Evolutionary conservation across 2,113 vertebrate species (phyloP).

Genomic region (Leucosticte australis): DNA sequence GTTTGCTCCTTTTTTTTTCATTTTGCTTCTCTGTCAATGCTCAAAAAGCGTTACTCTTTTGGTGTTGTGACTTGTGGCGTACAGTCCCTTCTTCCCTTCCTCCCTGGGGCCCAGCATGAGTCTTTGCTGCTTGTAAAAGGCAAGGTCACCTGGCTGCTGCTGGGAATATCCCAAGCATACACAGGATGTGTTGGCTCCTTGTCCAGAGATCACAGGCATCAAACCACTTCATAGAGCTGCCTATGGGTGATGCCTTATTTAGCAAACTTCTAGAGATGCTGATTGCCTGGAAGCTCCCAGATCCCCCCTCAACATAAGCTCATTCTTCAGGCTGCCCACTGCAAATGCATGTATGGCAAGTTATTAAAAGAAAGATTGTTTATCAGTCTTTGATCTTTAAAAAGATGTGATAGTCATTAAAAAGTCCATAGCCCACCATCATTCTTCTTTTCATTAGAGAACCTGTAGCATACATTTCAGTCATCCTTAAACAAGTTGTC

Average conservation of each 20-base stretch:
- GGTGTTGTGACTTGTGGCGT: not conserved
- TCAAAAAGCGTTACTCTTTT: not conserved
- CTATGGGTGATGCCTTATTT: not conserved
- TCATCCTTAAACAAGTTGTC: not conserved
- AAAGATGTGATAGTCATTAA: not conserved
- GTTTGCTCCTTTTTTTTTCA: not conserved
- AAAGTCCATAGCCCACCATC: not conserved
- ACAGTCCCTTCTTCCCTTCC: not conserved
- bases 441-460: not conserved
- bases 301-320: not conserved
- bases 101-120: not conserved
- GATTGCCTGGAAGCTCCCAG: not conserved
- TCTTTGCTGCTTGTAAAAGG: not conserved
- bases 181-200: not conserved
- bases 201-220: not conserved
- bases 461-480: not conserved
- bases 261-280: not conserved
- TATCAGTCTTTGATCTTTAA: not conserved
- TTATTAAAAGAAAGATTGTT: not conserved
- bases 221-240: not conserved
- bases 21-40: not conserved
- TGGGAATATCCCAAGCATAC: not conserved
- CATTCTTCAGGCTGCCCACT: not conserved
- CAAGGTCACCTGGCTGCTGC: not conserved
- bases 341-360: not conserved